Percentiles rank a stretch among this genome's conserved stretches.
Conservation (phyloP, 2,797 vertebrate genomes). For the Pipistrellus nathusii region DNA sequence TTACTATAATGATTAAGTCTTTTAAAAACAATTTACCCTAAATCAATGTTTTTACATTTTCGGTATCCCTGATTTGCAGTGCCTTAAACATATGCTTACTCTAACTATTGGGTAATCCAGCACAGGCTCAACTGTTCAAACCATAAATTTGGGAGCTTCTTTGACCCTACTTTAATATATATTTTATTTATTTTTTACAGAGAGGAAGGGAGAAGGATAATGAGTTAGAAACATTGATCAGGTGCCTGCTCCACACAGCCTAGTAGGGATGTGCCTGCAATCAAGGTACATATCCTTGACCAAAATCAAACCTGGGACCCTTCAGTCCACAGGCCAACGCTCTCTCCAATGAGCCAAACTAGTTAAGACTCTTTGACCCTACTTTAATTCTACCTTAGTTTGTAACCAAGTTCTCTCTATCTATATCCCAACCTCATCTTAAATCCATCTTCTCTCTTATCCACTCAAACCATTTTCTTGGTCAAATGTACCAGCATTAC, state of each 20-base stretch:
- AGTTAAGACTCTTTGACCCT: neutral
- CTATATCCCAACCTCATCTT: neutral
- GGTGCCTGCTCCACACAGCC: too few relatives aligned
- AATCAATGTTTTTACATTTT: constrained; percentile 32
- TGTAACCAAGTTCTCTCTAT: neutral
- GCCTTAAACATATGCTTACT: neutral
- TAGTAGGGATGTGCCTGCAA: too few relatives aligned
- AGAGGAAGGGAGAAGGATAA: too few relatives aligned
- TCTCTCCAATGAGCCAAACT: too few relatives aligned
- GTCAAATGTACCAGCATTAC: neutral
- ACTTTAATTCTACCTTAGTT: constrained; percentile 23
- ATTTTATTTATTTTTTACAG: too few relatives aligned
- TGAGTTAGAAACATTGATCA: too few relatives aligned
- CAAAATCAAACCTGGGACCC: too few relatives aligned
- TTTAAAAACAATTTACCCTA: neutral
- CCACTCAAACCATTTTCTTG: neutral
- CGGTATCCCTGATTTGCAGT: neutral
- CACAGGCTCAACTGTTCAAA: neutral
- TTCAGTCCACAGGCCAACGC: too few relatives aligned
- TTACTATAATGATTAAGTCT: neutral
- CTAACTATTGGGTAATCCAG: neutral
- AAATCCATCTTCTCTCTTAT: constrained; percentile 28
- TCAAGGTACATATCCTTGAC: too few relatives aligned
- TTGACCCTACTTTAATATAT: constrained; percentile 11
- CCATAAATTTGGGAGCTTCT: neutral